Percentiles rank a stretch among this genome's conserved stretches.
Evolutionary conservation across 2,797 vertebrate species (phyloP).

Genomic region (Nannoperca australis): DNA sequence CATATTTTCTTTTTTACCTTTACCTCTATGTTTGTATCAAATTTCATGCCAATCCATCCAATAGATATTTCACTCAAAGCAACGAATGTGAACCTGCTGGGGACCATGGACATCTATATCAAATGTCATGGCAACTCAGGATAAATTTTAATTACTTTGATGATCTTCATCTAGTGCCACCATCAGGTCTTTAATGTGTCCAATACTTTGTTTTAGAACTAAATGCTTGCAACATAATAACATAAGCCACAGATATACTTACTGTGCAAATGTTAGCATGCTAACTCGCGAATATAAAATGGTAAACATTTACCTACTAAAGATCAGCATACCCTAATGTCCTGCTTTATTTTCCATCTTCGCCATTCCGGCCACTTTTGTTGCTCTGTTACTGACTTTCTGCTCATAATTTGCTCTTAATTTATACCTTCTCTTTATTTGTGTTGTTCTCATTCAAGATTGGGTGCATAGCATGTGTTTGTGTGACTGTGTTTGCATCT

Average conservation of each 20-base stretch:
- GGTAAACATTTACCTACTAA: not conserved
- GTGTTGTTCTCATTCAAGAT: not conserved
- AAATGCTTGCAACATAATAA: no score
- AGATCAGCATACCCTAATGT: not conserved
- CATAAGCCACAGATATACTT: no score
- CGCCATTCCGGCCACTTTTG: constrained; percentile 1
- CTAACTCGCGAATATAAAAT: no score
- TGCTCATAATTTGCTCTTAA: not conserved
- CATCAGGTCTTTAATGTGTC: not conserved
- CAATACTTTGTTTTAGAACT: not conserved
- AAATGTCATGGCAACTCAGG: not conserved
- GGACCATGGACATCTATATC: not conserved
- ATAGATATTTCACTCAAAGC: not conserved
- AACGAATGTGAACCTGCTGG: not conserved
- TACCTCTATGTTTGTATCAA: not conserved
- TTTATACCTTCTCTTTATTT: not conserved
- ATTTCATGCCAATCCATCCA: not conserved
- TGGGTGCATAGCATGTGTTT: not conserved
- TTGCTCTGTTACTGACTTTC: not conserved
- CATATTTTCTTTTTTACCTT: not conserved
- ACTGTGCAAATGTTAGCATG: no score
- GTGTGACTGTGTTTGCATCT: constrained; percentile 6
- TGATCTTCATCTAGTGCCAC: not conserved
- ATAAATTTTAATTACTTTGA: not conserved
- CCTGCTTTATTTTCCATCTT: constrained; percentile 11